Evolutionary conservation across 2,888 invertebrate genomes (phyloP).

Genomic region (Erebia palarica): DNA sequence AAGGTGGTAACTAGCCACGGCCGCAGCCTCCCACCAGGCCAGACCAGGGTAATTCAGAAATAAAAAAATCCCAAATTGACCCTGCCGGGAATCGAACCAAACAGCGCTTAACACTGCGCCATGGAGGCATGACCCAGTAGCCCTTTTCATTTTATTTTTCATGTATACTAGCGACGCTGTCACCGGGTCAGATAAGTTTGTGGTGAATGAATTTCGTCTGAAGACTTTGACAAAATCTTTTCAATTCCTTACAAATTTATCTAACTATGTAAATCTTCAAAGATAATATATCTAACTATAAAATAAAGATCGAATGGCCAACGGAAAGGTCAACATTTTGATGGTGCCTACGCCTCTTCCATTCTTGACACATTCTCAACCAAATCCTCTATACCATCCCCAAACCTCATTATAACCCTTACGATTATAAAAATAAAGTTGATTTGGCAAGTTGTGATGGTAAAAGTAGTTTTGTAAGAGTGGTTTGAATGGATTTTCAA

Average conservation of each 20-base stretch:
- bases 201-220: background rate
- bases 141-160: too few relatives aligned
- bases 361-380: conserved; percentile 35
- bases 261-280: conserved; percentile 27
- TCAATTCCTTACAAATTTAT: conserved; percentile 8
- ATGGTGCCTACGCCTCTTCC: conserved; percentile 43
- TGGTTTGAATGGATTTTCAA: conserved; percentile 48
- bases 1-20: too few relatives aligned
- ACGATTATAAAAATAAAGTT: conserved; percentile 15
- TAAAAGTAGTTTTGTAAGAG: conserved; percentile 31
- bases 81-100: too few relatives aligned
- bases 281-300: conserved; percentile 31
- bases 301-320: conserved; percentile 36
- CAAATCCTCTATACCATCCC: conserved; percentile 1
- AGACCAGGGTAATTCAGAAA: too few relatives aligned
- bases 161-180: too few relatives aligned
- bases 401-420: conserved; percentile 32
- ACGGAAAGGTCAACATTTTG: conserved; percentile 44
- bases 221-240: background rate
- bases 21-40: too few relatives aligned
- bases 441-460: background rate
- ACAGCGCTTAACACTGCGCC: too few relatives aligned
- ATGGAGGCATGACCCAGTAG: too few relatives aligned
- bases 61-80: too few relatives aligned
- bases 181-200: too few relatives aligned